These are phyloP conservation scores for Trachelus tabidus DNA, from an alignment of 2,888 invertebrate species.

Conservation along the genomic window DNA sequence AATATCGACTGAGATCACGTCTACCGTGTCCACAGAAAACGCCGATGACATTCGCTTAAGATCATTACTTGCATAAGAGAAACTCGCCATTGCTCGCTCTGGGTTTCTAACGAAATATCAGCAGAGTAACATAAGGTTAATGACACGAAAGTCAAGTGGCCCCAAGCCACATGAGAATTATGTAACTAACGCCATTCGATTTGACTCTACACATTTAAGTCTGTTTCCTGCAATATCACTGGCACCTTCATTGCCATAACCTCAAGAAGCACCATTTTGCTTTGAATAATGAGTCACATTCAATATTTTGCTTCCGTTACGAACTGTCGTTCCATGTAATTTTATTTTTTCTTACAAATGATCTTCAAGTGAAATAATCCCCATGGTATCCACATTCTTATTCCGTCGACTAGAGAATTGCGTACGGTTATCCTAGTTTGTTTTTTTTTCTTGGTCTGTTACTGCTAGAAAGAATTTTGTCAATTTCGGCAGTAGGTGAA, in stretches of 20 bases:
- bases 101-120: constrained; percentile 54
- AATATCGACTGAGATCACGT: too few species aligned
- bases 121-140: constrained; percentile 42
- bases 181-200: constrained; percentile 36
- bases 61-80: constrained; percentile 50
- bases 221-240: constrained; percentile 1
- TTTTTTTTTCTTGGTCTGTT: too few species aligned
- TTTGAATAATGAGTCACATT: too few species aligned
- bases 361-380: constrained; percentile 19
- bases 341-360: constrained; percentile 21
- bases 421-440: too few species aligned
- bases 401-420: background rate
- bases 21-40: too few species aligned
- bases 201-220: background rate
- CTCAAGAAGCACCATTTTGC: too few species aligned
- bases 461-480: constrained; percentile 22
- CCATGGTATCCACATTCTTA: constrained; percentile 21
- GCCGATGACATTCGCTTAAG: background rate
- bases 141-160: constrained; percentile 54
- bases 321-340: too few species aligned
- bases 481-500: constrained; percentile 47
- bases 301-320: too few species aligned
- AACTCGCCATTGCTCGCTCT: constrained; percentile 37
- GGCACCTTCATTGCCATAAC: too few species aligned
- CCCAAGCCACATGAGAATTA: constrained; percentile 48